Conservation (phyloP, 2,888 invertebrate species). For the Drosophila acutilabella region DNA sequence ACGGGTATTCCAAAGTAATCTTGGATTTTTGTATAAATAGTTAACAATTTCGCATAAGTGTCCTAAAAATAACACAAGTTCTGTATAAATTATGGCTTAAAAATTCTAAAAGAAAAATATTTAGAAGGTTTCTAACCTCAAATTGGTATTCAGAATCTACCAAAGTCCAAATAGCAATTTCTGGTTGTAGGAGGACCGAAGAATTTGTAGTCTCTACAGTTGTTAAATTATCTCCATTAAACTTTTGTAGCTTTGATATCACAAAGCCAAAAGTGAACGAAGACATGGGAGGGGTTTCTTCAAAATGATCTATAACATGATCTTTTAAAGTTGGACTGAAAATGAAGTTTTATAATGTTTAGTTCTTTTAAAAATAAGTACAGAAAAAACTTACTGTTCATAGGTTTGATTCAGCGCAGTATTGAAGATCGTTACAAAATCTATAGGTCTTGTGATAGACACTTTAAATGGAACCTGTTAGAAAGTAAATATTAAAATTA, state of each 20-base stretch:
- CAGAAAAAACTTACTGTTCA: constrained; percentile 86
- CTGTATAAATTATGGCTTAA: neutral
- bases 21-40: constrained; percentile 87
- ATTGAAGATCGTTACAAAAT: constrained; percentile 88
- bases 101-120: neutral
- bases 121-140: constrained; percentile 12
- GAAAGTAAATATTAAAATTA: constrained; percentile 76
- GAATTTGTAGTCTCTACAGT: neutral
- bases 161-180: constrained; percentile 85
- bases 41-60: constrained; percentile 87
- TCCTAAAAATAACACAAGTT: constrained; percentile 77
- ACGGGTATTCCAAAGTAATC: constrained; percentile 88
- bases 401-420: constrained; percentile 87
- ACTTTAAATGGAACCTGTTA: constrained; percentile 89
- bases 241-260: constrained; percentile 88
- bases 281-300: constrained; percentile 90
- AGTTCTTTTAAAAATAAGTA: too few relatives aligned
- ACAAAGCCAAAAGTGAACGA: constrained; percentile 91
- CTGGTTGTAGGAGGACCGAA: constrained; percentile 50
- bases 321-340: constrained; percentile 79
- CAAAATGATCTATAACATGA: constrained; percentile 89
- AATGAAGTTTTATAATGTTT: neutral
- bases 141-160: constrained; percentile 82
- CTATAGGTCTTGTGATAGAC: constrained; percentile 87
- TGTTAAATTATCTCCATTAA: constrained; percentile 1